Evolutionary conservation across 2,113 vertebrate genomes (phyloP).

Genomic region (Hemicordylus capensis): DNA sequence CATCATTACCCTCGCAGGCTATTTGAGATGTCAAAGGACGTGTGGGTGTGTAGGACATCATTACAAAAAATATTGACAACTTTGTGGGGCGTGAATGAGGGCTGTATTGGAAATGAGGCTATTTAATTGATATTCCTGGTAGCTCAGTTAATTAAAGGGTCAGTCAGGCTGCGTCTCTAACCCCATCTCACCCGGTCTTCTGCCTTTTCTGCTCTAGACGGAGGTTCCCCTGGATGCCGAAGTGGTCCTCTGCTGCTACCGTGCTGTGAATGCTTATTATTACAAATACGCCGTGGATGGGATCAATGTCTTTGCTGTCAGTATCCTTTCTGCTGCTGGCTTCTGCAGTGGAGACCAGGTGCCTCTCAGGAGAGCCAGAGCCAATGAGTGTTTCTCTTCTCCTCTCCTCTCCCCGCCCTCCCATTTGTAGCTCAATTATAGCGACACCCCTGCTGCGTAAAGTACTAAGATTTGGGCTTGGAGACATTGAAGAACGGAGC

Average conservation of each 20-base stretch:
- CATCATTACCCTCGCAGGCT: too few species aligned
- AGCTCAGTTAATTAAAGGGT: neutral
- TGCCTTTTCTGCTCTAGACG: conserved; percentile 46
- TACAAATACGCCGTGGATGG: conserved; percentile 83
- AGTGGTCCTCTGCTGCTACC: conserved; percentile 78
- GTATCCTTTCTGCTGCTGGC: conserved; percentile 73
- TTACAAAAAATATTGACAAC: too few species aligned
- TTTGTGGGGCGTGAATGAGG: too few species aligned
- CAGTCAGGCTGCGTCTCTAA: neutral
- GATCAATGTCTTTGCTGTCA: conserved; percentile 82
- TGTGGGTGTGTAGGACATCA: too few species aligned
- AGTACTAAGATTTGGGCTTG: too few species aligned
- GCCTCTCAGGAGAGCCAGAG: neutral
- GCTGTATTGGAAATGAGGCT: too few species aligned
- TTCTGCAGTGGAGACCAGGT: neutral
- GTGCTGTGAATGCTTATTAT: conserved; percentile 81
- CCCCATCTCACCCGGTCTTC: too few species aligned
- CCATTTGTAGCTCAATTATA: too few species aligned
- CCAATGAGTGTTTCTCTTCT: neutral
- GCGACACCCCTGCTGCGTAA: too few species aligned
- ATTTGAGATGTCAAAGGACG: too few species aligned
- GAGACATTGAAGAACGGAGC: too few species aligned
- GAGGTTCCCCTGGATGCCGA: conserved; percentile 66
- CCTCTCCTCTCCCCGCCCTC: too few species aligned
- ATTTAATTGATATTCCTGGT: neutral